These are phyloP conservation scores for Brenthis daphne DNA, from an alignment of 2,888 invertebrate species.

Conservation along the genomic window DNA sequence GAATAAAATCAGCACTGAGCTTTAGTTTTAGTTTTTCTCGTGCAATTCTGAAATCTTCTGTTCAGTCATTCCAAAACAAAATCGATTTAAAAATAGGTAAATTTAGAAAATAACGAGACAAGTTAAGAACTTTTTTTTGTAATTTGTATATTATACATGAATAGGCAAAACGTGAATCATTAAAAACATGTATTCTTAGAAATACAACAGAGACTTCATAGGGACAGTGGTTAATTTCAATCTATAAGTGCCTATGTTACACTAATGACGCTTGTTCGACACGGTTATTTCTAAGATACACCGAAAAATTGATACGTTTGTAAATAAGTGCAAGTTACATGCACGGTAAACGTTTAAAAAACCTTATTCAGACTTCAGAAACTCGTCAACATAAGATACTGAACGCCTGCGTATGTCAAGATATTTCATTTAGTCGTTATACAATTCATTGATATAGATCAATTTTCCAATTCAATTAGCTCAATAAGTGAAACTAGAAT, in stretches of 20 bases:
- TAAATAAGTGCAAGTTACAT: slow-evolving; percentile 46
- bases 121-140: slow-evolving; percentile 65
- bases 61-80: slow-evolving; percentile 10
- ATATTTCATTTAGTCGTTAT: slow-evolving; percentile 41
- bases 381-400: slow-evolving; percentile 47
- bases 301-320: slow-evolving; percentile 46
- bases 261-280: slow-evolving; percentile 44
- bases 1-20: slow-evolving; percentile 7
- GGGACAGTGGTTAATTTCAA: slow-evolving; percentile 59
- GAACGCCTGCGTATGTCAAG: slow-evolving; percentile 60
- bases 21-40: slow-evolving; percentile 21
- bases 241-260: slow-evolving; percentile 61
- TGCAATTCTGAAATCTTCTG: background rate
- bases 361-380: slow-evolving; percentile 61
- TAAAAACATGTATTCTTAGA: slow-evolving; percentile 75
- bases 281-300: slow-evolving; percentile 41
- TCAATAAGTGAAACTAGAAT: background rate
- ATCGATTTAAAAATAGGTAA: slow-evolving; percentile 22
- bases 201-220: slow-evolving; percentile 62
- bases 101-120: slow-evolving; percentile 53
- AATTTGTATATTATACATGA: slow-evolving; percentile 80
- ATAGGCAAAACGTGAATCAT: slow-evolving; percentile 80
- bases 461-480: slow-evolving; percentile 2
- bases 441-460: background rate
- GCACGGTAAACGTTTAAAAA: slow-evolving; percentile 54